Evolutionary conservation across 2,797 vertebrate genomes (phyloP), one percentile per base, ranked within the genome.

Genomic region (Arrhamphus sclerolepis): DNA sequence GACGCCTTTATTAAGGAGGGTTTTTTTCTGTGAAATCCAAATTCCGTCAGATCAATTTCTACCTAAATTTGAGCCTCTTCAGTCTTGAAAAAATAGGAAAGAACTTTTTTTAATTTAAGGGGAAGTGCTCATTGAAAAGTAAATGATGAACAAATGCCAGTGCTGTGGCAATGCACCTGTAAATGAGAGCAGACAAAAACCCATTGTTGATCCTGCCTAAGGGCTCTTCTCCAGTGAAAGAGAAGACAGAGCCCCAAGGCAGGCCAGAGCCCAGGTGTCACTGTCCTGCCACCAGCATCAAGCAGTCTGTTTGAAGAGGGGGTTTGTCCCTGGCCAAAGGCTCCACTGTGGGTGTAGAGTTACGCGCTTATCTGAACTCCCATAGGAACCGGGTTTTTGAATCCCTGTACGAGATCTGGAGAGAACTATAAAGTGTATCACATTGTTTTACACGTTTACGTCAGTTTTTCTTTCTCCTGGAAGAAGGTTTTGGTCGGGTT

Each of bases 251-350:
- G 81, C 80, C 84, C 39, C 16, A 72, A 80, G 77, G 74, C 64
- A 44, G 82, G 72, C 75, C 65, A 67, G 77, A 81, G 85, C 56
- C 77, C 85, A 80, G 83, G 80, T 80, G 47, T 87, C 87, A 87
- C 86, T 67, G 78, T 80, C 81, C 82, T 90, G 88, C 92, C 87
- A 91, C 90, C 88, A 83, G 87, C 85, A 90, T 92, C 87, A 92
- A 92, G 91, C 84, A 52, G 80, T 49, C 74, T 61, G 82, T 91
- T 92, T 92, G 87, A 92, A 89, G 89, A 87, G 82, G 74, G 73
- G 75, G 77, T 70, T 78, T 78, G 80, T 87, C 78, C 71, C 79
- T 71, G 78, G 81, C 74, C 72, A 67, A 74, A 65, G 66, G 71
- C 80, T 87, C 72, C 75, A 75, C 55, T 69, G 76, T 75, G 71